Evolutionary conservation across 2,797 vertebrate genomes (phyloP), one percentile per base, ranked within the genome.

Genomic region (Bufotes viridis): DNA sequence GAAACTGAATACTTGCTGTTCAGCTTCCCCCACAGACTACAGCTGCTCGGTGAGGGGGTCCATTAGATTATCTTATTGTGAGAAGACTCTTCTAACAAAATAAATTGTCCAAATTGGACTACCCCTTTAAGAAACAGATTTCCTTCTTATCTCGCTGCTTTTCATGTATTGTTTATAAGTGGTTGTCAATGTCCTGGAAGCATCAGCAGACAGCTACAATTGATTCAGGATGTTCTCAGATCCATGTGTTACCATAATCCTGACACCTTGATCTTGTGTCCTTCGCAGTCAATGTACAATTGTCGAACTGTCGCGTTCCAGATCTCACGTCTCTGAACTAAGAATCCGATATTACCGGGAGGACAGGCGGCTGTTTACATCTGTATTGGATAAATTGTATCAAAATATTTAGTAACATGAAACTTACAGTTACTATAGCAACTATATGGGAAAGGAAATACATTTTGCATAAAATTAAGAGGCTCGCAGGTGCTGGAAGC

Each of bases 351-450:
- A 49, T 65, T 34, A 69, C 6, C n/a, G 29, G 4, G 17, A 26
- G 0, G 63, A 29, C 14, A 10, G 80, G 51, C 51, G 81, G 63
- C n/a, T 82, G 63, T 69, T 82, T 84, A 74, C 70, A 84, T 84
- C 55, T 72, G 53, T 75, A 61, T 75, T 51, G 15, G 20, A 15
- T 42, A 60, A 34, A 24, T 84, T 22, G n/a, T n/a, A 61, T 75
- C 67, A 60, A 75, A 84, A 75, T 84, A 84, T 84, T 84, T 75
- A 84, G 29, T 22, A 84, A 84, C 82, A 75, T 60, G 9, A 75
- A 53, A 61, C 20, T 60, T 84, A 3, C 55, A 49, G 82, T 84
- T 75, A 42, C 24, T 75, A 84, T 84, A 24, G 55, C 69, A 84
- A 84, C 82, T 42, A 61, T 84, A 75, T 24, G 26, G n/a, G 26